Evolutionary conservation across 2,797 vertebrate genomes (phyloP), one percentile per base, ranked within the genome.

Genomic region (Limosa lapponica): DNA sequence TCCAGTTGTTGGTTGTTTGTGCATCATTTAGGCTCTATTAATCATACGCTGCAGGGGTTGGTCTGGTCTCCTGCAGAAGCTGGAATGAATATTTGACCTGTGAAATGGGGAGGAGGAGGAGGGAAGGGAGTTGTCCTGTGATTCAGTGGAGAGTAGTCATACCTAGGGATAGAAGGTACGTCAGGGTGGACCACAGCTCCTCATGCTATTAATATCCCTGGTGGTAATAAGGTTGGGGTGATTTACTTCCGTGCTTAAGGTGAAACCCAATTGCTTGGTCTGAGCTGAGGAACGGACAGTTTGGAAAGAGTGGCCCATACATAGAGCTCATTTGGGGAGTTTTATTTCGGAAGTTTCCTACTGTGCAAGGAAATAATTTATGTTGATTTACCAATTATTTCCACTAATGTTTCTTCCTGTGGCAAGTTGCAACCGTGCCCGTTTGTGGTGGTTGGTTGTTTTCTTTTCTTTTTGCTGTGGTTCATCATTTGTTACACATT

Each of bases 101-200:
- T 12, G 51, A 51, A 57, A 64, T 10, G 20, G 23, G 46, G 22
- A 71, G 30, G 27, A 41, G 20, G 32, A 51, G 20, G 57, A 70
- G 27, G 25, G 44, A 27, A 66, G 11, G 30, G 32, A 19, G 4
- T 23, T 17, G 16, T 37, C 27, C 22, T 67, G 34, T 19, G 27
- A 16, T 16, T 19, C 32, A 25, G 23, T 11, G 32, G 22, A 32
- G 34, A 41, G 41, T 2, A 14, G 48, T 17, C 22, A 8, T 11
- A 23, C 20, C 20, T 39, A 11, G 41, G 11, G 27, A 4, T 1
- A 48, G 74, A 24, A 73, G 48, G 27, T 37, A 6, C 1, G 0
- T 43, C 41, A n/a, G 32, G 36, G 36, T 11, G 32, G n/a, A 37
- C 16, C 11, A 5, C 41, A 30, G 55, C 55, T 81, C 48, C 55